Percentiles rank a stretch among this genome's conserved stretches.
Evolutionary conservation across 2,888 invertebrate genomes (phyloP).

Genomic region (Lordiphosa fenestrarum): DNA sequence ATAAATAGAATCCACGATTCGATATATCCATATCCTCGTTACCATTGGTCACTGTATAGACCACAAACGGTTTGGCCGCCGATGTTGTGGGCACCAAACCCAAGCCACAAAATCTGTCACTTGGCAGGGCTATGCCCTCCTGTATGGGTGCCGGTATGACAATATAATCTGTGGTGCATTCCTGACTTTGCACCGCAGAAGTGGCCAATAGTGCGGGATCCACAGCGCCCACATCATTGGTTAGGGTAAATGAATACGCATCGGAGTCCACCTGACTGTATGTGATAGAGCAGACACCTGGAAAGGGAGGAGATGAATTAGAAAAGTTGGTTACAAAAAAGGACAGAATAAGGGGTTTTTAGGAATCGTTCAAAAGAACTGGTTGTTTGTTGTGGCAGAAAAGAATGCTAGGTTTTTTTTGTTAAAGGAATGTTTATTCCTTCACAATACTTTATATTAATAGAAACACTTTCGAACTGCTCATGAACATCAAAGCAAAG

Average conservation of each 20-base stretch:
- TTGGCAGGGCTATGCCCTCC: conserved; percentile 80
- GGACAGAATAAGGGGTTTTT: too few relatives aligned
- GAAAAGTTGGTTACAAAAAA: too few relatives aligned
- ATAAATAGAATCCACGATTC: conserved; percentile 88
- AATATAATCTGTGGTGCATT: conserved; percentile 87
- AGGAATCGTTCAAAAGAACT: too few relatives aligned
- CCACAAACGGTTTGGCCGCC: conserved; percentile 84
- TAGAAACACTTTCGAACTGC: too few relatives aligned
- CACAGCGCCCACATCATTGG: conserved; percentile 85
- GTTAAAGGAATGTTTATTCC: too few relatives aligned
- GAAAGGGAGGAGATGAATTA: conserved; percentile 35
- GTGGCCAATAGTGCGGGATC: conserved; percentile 84
- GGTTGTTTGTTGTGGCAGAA: too few relatives aligned
- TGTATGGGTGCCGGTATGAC: conserved; percentile 86
- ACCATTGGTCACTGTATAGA: conserved; percentile 86
- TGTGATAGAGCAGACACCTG: conserved; percentile 87
- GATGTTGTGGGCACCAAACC: conserved; percentile 85
- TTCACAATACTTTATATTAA: too few relatives aligned
- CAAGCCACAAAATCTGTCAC: conserved; percentile 89
- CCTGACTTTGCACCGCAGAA: conserved; percentile 82
- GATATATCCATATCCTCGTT: conserved; percentile 85
- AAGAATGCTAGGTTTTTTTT: too few relatives aligned
- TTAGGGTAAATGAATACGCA: conserved; percentile 85
- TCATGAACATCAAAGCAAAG: too few relatives aligned
- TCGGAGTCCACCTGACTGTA: conserved; percentile 83